Percentiles rank a stretch among this genome's conserved stretches.
phyloP scores from a whole-genome alignment of 2,888 invertebrate species.

The Bursaphelenchus okinawaensis region DNA sequence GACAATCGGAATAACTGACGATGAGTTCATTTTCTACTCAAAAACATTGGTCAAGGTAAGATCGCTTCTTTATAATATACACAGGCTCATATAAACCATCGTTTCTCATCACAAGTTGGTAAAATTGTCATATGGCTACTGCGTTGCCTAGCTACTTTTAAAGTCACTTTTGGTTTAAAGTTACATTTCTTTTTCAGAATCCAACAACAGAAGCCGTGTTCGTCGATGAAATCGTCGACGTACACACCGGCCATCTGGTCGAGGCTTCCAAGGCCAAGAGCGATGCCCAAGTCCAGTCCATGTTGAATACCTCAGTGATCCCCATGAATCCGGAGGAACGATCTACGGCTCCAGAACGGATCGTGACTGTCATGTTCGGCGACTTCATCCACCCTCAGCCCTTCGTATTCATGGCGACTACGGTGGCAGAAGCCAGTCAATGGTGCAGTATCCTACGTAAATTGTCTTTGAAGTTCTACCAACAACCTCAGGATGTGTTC shows the following conservation, averaged over 20 bases:
- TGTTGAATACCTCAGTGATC: constrained; percentile 16
- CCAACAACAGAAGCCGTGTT: constrained; percentile 23
- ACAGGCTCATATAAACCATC: no score
- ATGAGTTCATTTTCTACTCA: constrained; percentile 24
- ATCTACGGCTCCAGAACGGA: constrained; percentile 22
- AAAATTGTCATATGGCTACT: no score
- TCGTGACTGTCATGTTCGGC: constrained; percentile 33
- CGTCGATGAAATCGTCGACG: constrained; percentile 33
- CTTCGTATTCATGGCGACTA: constrained; percentile 32
- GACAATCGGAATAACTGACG: constrained; percentile 22
- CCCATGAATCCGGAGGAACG: not conserved
- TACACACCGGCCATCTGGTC: constrained; percentile 24
- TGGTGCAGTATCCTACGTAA: constrained; percentile 30
- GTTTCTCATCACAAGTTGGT: no score
- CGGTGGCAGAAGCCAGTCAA: constrained; percentile 28
- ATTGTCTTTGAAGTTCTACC: constrained; percentile 14
- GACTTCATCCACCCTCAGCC: constrained; percentile 35
- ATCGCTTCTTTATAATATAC: not conserved
- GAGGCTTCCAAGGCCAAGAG: constrained; percentile 25
- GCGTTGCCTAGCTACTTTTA: no score
- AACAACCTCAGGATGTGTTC: constrained; percentile 27
- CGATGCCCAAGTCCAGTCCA: constrained; percentile 25
- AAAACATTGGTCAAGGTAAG: constrained; percentile 17
- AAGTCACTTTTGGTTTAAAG: no score
- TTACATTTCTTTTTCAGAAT: no score